Base-by-base conservation (phyloP, 2,888 invertebrate species). In the Tillus elongatus region DNA sequence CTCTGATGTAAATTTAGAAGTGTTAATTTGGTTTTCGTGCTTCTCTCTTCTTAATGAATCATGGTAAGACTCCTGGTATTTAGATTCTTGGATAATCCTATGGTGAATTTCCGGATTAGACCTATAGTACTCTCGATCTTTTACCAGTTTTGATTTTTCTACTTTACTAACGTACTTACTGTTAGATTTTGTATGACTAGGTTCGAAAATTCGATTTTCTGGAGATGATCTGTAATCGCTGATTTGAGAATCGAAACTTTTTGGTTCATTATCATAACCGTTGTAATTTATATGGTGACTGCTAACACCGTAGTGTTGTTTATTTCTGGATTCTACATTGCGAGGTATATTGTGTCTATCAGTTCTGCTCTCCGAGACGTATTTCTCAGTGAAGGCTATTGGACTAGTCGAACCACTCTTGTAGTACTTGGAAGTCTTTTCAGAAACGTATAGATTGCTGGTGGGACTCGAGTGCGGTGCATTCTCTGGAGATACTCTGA, bases 161-260 rank as follows among this genome's bases (percentile, higher is more conserved):
- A 36, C 48, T 41, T 47, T 55, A 6, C 46, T 36, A 27, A 42
- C 42, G 44, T 57, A 58, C 37, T 52, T 54, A 29, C 46, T 54
- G 33, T 55, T 56, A 4, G 42, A 38, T 26, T 54, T 52, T 29
- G 49, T 49, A 33, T 57, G 53, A 59, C 57, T 59, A 57, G 60
- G 51, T 49, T 62, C 60, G 37, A 54, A 54, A 33, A 51, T 56
- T 36, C 54, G 50, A 32, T 73, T 72, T 49, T 79, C 75, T 2
- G 77, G 77, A 10, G 76, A 73, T 3, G 75, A 72, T 37, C 69
- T 61, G 44, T 70, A 70, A 44, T 77, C 73, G 42, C 74, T 76
- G 35, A 74, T 70, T 36, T 77, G 71, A 1, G 71, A 77, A 52
- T 81, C 80, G 35, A 80, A 68, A 51, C 79, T 79, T 46, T 78